Base-by-base conservation (phyloP, 2,888 invertebrate genomes). In the Pinctada fucata region DNA sequence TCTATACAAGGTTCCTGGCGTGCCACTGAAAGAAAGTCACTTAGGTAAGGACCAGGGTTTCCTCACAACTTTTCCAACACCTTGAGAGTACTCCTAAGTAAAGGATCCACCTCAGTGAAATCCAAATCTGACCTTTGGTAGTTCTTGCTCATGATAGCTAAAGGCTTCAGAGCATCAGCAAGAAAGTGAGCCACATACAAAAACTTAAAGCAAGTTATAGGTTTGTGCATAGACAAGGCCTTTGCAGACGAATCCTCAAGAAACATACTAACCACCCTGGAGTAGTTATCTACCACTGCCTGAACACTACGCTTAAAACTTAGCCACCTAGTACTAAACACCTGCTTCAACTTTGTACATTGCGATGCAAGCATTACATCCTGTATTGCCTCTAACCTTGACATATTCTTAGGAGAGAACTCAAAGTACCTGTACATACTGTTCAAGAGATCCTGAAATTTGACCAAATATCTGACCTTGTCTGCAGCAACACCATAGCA, bases 101-200 rank as follows among this genome's bases (percentile, higher is more conserved):
- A 50, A 3, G 83, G 81, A 5, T 68, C 78, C 52, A 85, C 81
- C 72, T 83, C 82, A n/a, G 81, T 71, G 71, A 78, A 85, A 64
- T 83, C 79, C 10, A 82, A 47, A 63, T 81, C 76, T 45, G 76
- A 75, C 68, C 74, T 79, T 69, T 83, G 82, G 71, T 77, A 85
- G 3, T 69, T 51, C 52, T 80, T 85, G 6, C 81, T 82, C 70
- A 85, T 49, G 31, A 76, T 77, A 58, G 80, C 63, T 52, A 82
- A 74, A n/a, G 79, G 83, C 52, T 80, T 71, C 3, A 83, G 69
- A 52, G 80, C 77, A 79, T 85, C 79, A 50, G 77, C 72, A 45
- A 85, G 68, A 67, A 80, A 82, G 65, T 85, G 77, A 0, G 67
- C 75, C 2, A 76, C 78, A 79, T 83, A 83, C 63, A 83, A 63